Evolutionary conservation across 2,113 vertebrate species (phyloP), one percentile per base, ranked within the genome.

Genomic region (Drymodes brunneopygia): DNA sequence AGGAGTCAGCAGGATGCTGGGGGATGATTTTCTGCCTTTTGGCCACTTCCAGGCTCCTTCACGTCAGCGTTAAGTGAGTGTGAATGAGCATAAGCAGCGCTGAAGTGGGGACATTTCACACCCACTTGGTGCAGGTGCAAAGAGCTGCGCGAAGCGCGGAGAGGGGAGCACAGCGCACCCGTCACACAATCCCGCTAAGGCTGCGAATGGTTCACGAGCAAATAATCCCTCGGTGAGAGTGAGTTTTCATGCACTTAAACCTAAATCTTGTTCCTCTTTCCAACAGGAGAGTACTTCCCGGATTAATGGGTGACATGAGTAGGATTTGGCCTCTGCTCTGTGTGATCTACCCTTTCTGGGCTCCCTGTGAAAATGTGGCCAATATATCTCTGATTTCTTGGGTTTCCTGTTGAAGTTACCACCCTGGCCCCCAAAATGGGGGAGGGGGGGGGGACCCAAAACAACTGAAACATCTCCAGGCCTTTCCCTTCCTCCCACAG

Each of bases 371-470:
- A 45, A 9, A 42, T 11, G 58, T 3, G 44, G 9, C 10, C 8
- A 61, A 15, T 9, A 50, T 6, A 44, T 3, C n/a, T 73, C 25
- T 15, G 4, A 40, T 36, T 82, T 73, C 53, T 33, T 33, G 11
- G 11, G 51, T 40, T 88, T 94, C 66, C 42, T 57, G 18, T 36
- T 38, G 42, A 90, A 92, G 31, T 80, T 56, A 31, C 38, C 47
- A 61, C 51, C 54, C 17, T 15, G 29, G 15, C 2, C 12, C 17
- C 36, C 7, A 44, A 18, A 88, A 58, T 4, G 1, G 19, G 11
- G 19, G 11, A 15, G 12, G n/a, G 22, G 9, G 0, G 3, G 18
- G n/a, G 40, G 40, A 1, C 2, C 12, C 13, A 6, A 45, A 60
- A 25, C 6, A n/a, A 31, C 11, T 11, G 21, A 66, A 73, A 66